Percentiles rank a stretch among this genome's conserved stretches.
Evolutionary conservation across 2,113 vertebrate genomes (phyloP).

Genomic region (Petroica traversi): DNA sequence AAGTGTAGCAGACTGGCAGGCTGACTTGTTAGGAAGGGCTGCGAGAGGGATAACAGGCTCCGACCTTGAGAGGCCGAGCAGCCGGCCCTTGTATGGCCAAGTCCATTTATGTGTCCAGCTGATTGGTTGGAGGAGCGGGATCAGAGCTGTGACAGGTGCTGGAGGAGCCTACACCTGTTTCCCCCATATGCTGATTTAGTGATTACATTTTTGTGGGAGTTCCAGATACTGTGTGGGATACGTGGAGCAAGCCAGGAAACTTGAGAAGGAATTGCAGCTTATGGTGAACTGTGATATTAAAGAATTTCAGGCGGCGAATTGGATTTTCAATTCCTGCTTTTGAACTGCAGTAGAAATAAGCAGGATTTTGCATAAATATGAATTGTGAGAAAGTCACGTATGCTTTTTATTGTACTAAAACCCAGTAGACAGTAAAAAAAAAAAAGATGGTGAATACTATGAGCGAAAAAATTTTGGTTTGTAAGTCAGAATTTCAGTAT

Average conservation of each 20-base stretch:
- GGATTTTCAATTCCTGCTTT: not conserved
- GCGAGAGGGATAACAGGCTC: conserved; percentile 61
- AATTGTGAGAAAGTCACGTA: not conserved
- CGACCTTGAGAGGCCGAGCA: conserved; percentile 72
- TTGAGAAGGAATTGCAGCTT: conserved; percentile 75
- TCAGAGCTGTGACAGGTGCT: conserved; percentile 74
- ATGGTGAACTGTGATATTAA: conserved; percentile 58
- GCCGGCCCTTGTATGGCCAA: conserved; percentile 81
- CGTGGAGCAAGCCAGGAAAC: conserved; percentile 75
- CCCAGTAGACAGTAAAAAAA: not conserved
- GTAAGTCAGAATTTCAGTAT: not conserved
- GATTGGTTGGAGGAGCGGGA: conserved; percentile 69
- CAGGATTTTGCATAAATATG: not conserved
- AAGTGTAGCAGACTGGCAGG: conserved; percentile 55
- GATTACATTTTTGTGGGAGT: conserved; percentile 76
- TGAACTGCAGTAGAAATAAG: not conserved
- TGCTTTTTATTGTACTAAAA: not conserved
- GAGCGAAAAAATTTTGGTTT: not conserved
- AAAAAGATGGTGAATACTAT: not conserved
- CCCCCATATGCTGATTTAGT: conserved; percentile 79
- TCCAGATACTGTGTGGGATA: conserved; percentile 71
- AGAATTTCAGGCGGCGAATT: not conserved
- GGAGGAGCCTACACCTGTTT: conserved; percentile 79
- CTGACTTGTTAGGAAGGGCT: conserved; percentile 46
- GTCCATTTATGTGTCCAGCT: no score